Base-by-base conservation (phyloP, 2,113 vertebrate species). In the Sinocyclocheilus grahami region DNA sequence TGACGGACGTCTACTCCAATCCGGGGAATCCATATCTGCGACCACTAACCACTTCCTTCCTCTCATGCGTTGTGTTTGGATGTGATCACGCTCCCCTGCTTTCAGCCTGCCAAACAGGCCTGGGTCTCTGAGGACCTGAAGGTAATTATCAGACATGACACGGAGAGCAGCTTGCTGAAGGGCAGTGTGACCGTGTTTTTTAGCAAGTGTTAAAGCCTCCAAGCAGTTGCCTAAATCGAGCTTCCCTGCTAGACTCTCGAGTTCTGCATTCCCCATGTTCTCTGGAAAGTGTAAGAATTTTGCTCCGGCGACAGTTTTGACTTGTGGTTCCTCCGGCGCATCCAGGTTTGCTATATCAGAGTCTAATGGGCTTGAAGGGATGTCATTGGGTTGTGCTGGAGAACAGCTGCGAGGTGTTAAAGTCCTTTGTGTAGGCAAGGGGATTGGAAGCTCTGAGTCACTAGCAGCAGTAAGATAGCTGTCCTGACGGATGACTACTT, bases 91-190 rank as follows among this genome's bases (percentile, higher is more conserved):
- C 92, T 99, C 97, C 0, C 91, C 58, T 0, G 96, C 96, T 0
- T 95, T 96, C 86, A 99, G 95, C 42, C 69, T 79, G 16, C 96
- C 81, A 0, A 96, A 98, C 91, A 98, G 91, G 42, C 90, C 91
- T 0, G 96, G 94, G 63, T 94, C 97, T 85, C 91, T 92, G 30
- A 99, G 94, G 13, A 97, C 97, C 82, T 97, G 96, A 1, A 98
- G 93, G 85, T 97, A 98, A 93, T 99, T 97, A 90, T 48, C 93
- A 0, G 97, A 98, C 97, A 99, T 97, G 75, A 97, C 95, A 85
- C 89, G 92, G 82, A 95, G 96, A 82, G 95, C 96, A 0, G 96
- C 95, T 46, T 96, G 91, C 87, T 91, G 94, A 53, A 96, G 90
- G 1, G 79, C 69, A 27, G 85, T 75, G 22, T 96, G 93, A 9